phyloP scores from a whole-genome alignment of 2,797 vertebrate species.

The Cossypha heuglini region DNA sequence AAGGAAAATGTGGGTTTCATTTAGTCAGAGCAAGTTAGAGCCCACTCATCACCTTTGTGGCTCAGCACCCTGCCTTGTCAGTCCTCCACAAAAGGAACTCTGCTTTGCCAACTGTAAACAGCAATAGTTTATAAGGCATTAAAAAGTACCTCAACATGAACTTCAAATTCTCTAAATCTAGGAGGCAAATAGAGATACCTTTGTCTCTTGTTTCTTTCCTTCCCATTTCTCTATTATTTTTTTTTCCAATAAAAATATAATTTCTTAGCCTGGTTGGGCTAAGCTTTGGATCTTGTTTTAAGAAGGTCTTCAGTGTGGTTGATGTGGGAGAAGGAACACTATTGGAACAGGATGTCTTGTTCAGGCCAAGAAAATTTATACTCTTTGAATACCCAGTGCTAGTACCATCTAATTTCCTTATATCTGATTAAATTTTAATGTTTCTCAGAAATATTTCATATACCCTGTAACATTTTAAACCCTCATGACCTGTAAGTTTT shows the following conservation, averaged over 20 bases:
- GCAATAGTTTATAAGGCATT: not conserved
- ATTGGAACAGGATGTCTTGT: not conserved
- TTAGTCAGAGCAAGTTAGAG: not conserved
- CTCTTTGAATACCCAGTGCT: not conserved
- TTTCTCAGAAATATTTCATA: not conserved
- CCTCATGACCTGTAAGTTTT: not conserved
- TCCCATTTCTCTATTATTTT: not conserved
- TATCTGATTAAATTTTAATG: not conserved
- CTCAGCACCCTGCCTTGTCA: not conserved
- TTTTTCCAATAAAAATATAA: too few relatives aligned
- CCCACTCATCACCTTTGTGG: not conserved
- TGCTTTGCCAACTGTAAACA: not conserved
- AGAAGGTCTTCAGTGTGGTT: not conserved
- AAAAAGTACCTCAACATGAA: not conserved
- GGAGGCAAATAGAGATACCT: not conserved
- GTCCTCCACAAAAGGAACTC: not conserved
- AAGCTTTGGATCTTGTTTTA: not conserved
- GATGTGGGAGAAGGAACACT: not conserved
- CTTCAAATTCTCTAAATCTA: not conserved
- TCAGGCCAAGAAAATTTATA: not conserved
- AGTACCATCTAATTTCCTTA: not conserved
- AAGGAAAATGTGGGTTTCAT: not conserved
- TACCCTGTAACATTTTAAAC: not conserved
- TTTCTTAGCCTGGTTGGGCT: not conserved
- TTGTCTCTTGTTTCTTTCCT: not conserved